Evolutionary conservation across 1,140 invertebrate species (phyloP).

Genomic region (Drosophila mojavensis): DNA sequence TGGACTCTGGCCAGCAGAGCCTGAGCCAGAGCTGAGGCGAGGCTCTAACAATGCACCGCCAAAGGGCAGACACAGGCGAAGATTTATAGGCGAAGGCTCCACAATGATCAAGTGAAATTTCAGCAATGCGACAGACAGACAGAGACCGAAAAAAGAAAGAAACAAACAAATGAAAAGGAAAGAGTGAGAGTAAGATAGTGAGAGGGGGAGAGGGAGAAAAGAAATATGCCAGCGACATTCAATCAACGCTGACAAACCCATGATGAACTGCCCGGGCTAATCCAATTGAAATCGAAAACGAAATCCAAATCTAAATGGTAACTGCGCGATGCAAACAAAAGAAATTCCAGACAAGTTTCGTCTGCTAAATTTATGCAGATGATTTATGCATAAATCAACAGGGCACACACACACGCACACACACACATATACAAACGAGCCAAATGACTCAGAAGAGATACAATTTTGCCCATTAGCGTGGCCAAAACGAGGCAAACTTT

Average conservation of each 20-base stretch:
- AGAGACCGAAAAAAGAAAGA: slow-evolving; percentile 3
- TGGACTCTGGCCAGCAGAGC: not conserved
- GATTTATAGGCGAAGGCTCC: slow-evolving; percentile 60
- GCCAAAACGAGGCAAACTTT: slow-evolving; percentile 15
- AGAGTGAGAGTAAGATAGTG: no score
- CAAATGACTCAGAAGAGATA: slow-evolving; percentile 19
- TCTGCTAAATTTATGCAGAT: slow-evolving; percentile 75
- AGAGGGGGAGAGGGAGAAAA: not conserved
- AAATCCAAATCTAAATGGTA: slow-evolving; percentile 28
- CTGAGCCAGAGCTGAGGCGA: not conserved
- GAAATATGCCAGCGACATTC: slow-evolving; percentile 53
- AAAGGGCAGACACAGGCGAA: slow-evolving; percentile 20
- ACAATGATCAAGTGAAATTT: slow-evolving; percentile 57
- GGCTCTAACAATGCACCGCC: slow-evolving; percentile 25
- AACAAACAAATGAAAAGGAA: not conserved
- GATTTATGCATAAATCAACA: slow-evolving; percentile 66
- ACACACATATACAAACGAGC: not conserved
- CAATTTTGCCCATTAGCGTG: not conserved
- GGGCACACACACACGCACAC: not conserved
- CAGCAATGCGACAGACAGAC: slow-evolving; percentile 51
- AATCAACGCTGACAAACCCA: slow-evolving; percentile 57
- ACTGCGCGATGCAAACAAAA: slow-evolving; percentile 51
- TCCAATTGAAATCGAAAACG: slow-evolving; percentile 53
- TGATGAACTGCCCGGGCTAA: slow-evolving; percentile 61
- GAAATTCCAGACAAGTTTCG: slow-evolving; percentile 64